Evolutionary conservation across 2,113 vertebrate genomes (phyloP).

Genomic region (Dasyurus viverrinus): DNA sequence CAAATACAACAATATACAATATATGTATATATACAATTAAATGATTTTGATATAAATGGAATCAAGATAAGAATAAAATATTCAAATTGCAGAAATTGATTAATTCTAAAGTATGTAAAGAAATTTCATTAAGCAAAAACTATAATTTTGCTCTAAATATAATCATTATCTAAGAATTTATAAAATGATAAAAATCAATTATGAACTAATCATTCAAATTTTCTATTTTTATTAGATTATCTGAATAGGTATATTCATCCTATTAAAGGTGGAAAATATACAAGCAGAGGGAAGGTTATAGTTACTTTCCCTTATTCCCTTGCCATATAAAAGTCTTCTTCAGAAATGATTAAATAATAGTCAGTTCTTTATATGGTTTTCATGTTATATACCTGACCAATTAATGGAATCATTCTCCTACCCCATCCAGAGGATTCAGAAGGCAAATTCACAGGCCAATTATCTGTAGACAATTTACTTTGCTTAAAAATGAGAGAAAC

Average conservation of each 20-base stretch:
- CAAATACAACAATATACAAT: too few relatives aligned
- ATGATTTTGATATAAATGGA: neutral
- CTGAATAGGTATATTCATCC: neutral
- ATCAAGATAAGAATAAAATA: neutral
- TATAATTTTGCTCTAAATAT: neutral
- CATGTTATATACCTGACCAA: neutral
- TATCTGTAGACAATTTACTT: neutral
- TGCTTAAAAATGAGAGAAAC: neutral
- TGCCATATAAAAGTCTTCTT: neutral
- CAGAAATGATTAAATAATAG: neutral
- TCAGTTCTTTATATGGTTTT: neutral
- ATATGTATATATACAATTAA: neutral
- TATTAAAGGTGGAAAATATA: neutral
- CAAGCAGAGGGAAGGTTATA: too few relatives aligned
- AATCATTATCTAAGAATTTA: neutral
- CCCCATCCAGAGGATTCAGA: neutral
- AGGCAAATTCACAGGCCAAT: rapidly evolving
- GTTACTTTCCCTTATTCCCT: rapidly evolving
- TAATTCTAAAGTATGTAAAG: neutral
- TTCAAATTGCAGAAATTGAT: neutral
- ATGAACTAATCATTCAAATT: neutral
- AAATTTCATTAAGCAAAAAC: neutral
- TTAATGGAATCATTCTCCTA: rapidly evolving
- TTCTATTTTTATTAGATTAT: neutral
- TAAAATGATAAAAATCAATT: neutral